Base-by-base conservation (phyloP, 2,888 invertebrate genomes). In the Omphaloscelis lunosa region DNA sequence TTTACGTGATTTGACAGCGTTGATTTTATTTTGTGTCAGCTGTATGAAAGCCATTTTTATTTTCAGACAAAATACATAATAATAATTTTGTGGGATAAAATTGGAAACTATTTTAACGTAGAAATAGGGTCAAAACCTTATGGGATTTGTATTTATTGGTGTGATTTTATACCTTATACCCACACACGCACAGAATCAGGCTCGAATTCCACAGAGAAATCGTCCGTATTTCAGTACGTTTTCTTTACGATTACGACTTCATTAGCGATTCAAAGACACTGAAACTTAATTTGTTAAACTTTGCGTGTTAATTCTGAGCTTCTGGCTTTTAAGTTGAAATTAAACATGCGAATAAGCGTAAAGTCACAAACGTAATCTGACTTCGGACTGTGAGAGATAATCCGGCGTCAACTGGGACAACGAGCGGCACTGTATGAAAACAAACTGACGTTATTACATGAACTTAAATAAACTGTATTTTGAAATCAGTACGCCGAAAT, bases 261-360 rank as follows among this genome's bases (percentile, higher is more conserved):
- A 73, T 83, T 59, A 75, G 65, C 45, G 53, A 75, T 58, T 63
- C 75, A 67, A 72, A 77, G 72, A 45, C 59, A 76, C 51, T 51
- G 27, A 78, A 76, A 75, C 72, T 76, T 74, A 48, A 72, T 84
- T 80, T 80, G 79, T 83, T 79, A 65, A 82, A 84, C 80, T 87
- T 79, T 48, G 45, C 56, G 67, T 61, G 75, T 85, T 80, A 79
- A 84, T 75, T 68, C 48, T 74, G 53, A 74, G 78, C 77, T 77
- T 70, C 61, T 84, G 76, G 77, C 70, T 69, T 79, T 72, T 71
- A 70, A 82, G 71, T 73, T 76, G 70, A 81, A 72, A 79, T 81
- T 77, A 74, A 83, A 80, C 76, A 79, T 81, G 58, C 72, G 71
- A 75, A 82, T 79, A 72, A 77, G 72, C 63, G 61, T 72, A 67